A percentile compares a stretch with the other conserved stretches of the same genome.
Evolutionary conservation across 2,797 vertebrate genomes (phyloP).

Genomic region (Simalia tracyae): DNA sequence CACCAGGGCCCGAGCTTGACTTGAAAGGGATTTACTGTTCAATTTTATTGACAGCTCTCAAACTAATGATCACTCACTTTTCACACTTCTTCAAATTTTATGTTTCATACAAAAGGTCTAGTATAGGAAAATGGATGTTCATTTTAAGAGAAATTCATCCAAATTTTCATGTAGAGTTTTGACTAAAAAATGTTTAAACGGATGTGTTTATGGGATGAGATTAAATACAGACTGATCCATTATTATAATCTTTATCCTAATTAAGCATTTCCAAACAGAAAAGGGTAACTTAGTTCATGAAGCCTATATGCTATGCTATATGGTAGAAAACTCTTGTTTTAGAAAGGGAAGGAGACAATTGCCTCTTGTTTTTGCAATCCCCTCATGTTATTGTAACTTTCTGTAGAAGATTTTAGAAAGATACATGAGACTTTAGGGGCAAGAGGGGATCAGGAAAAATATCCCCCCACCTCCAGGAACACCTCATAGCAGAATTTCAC

Average conservation of each 20-base stretch:
- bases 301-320: no score
- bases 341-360: no score
- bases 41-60: background rate
- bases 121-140: background rate
- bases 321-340: no score
- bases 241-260: no score
- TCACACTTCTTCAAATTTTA: background rate
- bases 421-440: background rate
- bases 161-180: background rate
- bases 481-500: background rate
- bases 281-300: no score
- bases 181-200: background rate
- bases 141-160: background rate
- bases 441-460: no score
- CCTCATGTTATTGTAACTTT: no score
- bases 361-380: no score
- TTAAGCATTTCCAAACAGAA: no score
- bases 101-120: background rate
- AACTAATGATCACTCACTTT: background rate
- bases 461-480: no score
- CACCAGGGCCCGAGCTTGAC: background rate
- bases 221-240: no score
- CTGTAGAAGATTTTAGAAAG: background rate
- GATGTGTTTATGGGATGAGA: background rate
- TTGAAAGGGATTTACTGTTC: background rate